Base-by-base conservation (phyloP, 2,113 vertebrate species). In the Acrocephalus kingi region DNA sequence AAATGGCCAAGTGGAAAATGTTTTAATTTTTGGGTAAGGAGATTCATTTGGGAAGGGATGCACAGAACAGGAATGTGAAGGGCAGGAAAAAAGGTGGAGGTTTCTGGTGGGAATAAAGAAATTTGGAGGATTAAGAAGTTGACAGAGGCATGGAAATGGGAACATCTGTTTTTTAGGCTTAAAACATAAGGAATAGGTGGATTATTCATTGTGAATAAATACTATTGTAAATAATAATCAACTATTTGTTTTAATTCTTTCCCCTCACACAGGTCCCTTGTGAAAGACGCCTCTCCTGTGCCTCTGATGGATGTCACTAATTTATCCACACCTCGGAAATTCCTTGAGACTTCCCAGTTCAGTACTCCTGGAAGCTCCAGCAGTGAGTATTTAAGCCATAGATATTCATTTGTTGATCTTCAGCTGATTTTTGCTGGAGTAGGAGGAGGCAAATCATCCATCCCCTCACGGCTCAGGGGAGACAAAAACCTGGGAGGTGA, bases 321-420 rank as follows among this genome's bases (percentile, higher is more conserved):
- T 86, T 95, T 99, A 89, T 98, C 99, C 30, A 99, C 99, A 7
- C 99, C 99, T 74, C 98, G 99, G 41, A 99, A 99, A 92, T 98
- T 99, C 90, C 95, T 99, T 6, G 99, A 99, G 75, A 93, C 98
- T 6, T 98, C 99, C 48, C 99, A 99, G 92, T 99, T 98, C 94
- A 96, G 98, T 67, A 98, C 98, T 90, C 98, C 98, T 25, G 98
- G 98, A 84, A 96, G 95, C 90, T 94, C 96, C 54, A 98, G 97
- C 93, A 97, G 99, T 99, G 98, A 96, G 98, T 95, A 69, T 92
- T 82, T 59, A 5, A 58, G 23, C 61, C 22, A 7, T 0, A 16
- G 11, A 4, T 31, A 35, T 9, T 16, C 10, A 19, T 56, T 54
- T 37, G 22, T 33, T 54, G 9, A 7, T 59, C 5, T 72, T 15